phyloP scores from a whole-genome alignment of 2,888 invertebrate genomes.

The Eristalinus aeneus region DNA sequence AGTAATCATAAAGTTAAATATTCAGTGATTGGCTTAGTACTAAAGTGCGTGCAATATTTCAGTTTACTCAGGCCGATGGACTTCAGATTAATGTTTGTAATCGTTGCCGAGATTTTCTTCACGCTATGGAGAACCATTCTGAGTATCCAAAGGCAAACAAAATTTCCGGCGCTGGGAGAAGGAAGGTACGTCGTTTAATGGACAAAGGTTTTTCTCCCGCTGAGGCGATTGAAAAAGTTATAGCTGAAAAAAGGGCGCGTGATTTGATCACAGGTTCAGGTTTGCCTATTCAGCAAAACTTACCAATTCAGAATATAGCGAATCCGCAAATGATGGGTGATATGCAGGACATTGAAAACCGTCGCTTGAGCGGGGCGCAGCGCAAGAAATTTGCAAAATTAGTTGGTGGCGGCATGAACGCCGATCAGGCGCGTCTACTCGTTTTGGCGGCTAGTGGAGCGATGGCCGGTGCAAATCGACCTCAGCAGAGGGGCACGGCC shows the following conservation, averaged over 20 bases:
- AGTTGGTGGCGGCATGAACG: slow-evolving; percentile 37
- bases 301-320: not conserved
- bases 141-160: slow-evolving; percentile 39
- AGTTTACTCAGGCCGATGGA: slow-evolving; percentile 37
- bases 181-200: slow-evolving; percentile 62
- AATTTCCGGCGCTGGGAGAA: slow-evolving; percentile 38
- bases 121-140: slow-evolving; percentile 51
- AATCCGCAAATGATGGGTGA: not conserved
- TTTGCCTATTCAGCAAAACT: not conserved
- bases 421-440: slow-evolving; percentile 29
- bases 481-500: not conserved
- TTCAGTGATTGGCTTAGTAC: too few species aligned
- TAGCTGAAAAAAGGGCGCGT: slow-evolving; percentile 51
- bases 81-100: slow-evolving; percentile 39
- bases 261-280: slow-evolving; percentile 29
- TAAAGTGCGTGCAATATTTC: not conserved
- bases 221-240: slow-evolving; percentile 48
- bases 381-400: slow-evolving; percentile 50
- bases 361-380: slow-evolving; percentile 43
- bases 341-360: not conserved
- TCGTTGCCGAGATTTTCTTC: slow-evolving; percentile 45
- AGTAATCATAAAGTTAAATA: not conserved
- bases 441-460: slow-evolving; percentile 33
- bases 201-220: slow-evolving; percentile 41
- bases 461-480: not conserved